These are phyloP conservation scores for Xiphophorus birchmanni DNA, from an alignment of 2,797 vertebrate species.

Conservation along the genomic window DNA sequence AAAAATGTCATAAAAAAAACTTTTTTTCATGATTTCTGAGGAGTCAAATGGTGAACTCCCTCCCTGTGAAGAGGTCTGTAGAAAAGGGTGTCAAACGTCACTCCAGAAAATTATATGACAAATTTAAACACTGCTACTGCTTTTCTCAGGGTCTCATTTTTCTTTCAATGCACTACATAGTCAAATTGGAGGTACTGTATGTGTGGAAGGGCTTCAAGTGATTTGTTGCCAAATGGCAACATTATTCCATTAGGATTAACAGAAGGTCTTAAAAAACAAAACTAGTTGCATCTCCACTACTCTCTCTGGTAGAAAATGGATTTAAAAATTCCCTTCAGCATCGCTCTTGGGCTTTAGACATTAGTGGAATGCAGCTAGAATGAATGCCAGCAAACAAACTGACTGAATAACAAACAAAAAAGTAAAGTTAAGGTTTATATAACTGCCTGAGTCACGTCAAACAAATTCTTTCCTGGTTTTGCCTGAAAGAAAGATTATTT, in stretches of 20 bases:
- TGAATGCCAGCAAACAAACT: slow-evolving; percentile 26
- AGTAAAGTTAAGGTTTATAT: slow-evolving; percentile 17
- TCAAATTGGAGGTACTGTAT: too few species aligned
- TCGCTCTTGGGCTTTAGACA: slow-evolving; percentile 4
- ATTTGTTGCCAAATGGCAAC: too few species aligned
- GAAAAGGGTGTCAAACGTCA: too few species aligned
- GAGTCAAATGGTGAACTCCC: too few species aligned
- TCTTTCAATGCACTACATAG: too few species aligned
- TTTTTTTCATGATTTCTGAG: too few species aligned
- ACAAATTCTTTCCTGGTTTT: neutral
- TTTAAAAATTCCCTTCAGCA: slow-evolving; percentile 8
- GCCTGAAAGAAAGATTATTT: neutral
- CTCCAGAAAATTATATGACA: too few species aligned
- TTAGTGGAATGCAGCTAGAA: slow-evolving; percentile 23
- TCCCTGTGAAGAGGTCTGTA: too few species aligned
- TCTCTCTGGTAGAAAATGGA: slow-evolving; percentile 26
- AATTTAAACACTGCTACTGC: too few species aligned
- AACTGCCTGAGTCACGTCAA: slow-evolving; percentile 7
- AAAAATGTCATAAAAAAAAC: too few species aligned
- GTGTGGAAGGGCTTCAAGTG: too few species aligned
- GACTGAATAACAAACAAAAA: slow-evolving; percentile 27
- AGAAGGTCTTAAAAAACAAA: slow-evolving; percentile 9
- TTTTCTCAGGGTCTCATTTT: too few species aligned
- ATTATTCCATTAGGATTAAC: neutral
- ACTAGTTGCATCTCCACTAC: slow-evolving; percentile 12